phyloP scores from a whole-genome alignment of 2,888 invertebrate species.

The Eristalis arbustorum region DNA sequence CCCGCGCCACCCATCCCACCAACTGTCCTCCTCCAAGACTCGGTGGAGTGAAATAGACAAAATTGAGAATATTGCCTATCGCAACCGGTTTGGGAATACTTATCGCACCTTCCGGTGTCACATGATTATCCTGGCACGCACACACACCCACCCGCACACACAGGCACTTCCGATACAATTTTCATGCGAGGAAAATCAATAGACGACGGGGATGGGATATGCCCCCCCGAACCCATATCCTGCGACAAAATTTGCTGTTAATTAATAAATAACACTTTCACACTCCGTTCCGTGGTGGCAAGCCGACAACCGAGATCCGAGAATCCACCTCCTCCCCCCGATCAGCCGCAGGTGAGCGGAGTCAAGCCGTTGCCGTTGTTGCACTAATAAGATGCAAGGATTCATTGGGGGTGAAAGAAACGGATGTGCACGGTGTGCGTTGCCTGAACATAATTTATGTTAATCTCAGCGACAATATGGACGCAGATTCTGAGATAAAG shows the following conservation, averaged over 20 bases:
- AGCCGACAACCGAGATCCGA: not conserved
- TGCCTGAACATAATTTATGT: constrained; percentile 67
- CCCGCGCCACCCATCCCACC: not conserved
- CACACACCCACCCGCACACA: not conserved
- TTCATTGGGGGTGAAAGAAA: constrained; percentile 55
- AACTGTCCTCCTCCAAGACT: not conserved
- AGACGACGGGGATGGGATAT: not conserved
- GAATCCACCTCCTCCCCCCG: not conserved
- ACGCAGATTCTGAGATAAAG: constrained; percentile 61
- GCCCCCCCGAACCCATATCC: constrained; percentile 22
- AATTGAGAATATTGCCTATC: constrained; percentile 49
- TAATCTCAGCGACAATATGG: constrained; percentile 70
- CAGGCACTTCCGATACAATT: constrained; percentile 34
- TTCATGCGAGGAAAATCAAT: constrained; percentile 60
- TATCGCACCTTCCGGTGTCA: constrained; percentile 55
- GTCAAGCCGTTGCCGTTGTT: not conserved
- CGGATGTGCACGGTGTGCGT: constrained; percentile 59
- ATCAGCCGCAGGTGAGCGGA: constrained; percentile 19
- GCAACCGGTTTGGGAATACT: constrained; percentile 63
- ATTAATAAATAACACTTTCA: constrained; percentile 67
- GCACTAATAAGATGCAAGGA: constrained; percentile 64
- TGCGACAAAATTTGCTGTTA: constrained; percentile 46
- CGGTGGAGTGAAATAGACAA: constrained; percentile 40
- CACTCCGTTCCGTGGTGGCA: constrained; percentile 18
- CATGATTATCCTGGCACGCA: constrained; percentile 29